phyloP scores from a whole-genome alignment of 92 coral and sea anemone species.

The Diadumene lineata region DNA sequence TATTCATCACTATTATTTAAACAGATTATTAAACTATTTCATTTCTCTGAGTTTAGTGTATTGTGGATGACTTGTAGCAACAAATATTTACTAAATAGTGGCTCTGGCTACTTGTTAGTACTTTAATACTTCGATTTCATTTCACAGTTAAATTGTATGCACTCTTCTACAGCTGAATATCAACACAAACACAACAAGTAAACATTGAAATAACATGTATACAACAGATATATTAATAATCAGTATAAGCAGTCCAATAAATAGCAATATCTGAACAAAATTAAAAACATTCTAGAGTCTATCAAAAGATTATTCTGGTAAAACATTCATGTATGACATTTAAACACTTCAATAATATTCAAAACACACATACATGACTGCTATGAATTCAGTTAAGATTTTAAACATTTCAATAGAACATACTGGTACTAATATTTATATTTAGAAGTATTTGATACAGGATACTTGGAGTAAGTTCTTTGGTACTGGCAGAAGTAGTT shows the following conservation, averaged over 20 bases:
- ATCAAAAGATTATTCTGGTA: constrained; percentile 1
- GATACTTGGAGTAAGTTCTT: background rate
- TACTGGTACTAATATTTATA: background rate
- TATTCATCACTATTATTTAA: no score
- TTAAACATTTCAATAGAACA: background rate
- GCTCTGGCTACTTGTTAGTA: no score
- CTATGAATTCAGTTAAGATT: background rate
- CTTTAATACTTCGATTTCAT: no score
- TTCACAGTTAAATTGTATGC: no score
- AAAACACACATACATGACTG: background rate
- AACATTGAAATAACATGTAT: background rate
- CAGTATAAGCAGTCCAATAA: constrained; percentile 25
- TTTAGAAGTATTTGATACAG: background rate
- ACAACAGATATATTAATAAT: background rate
- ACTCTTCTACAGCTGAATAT: no score
- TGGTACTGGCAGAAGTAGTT: no score
- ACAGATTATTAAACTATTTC: no score
- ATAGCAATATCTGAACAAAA: constrained; percentile 14
- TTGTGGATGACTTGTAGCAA: no score
- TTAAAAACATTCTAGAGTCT: background rate
- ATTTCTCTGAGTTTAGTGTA: no score
- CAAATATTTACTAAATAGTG: no score
- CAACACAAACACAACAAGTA: no score
- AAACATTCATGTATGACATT: constrained; percentile 1
- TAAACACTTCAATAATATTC: background rate